These are phyloP conservation scores for Carterocephalus palaemon DNA, from an alignment of 2,888 invertebrate species.

Conservation along the genomic window DNA sequence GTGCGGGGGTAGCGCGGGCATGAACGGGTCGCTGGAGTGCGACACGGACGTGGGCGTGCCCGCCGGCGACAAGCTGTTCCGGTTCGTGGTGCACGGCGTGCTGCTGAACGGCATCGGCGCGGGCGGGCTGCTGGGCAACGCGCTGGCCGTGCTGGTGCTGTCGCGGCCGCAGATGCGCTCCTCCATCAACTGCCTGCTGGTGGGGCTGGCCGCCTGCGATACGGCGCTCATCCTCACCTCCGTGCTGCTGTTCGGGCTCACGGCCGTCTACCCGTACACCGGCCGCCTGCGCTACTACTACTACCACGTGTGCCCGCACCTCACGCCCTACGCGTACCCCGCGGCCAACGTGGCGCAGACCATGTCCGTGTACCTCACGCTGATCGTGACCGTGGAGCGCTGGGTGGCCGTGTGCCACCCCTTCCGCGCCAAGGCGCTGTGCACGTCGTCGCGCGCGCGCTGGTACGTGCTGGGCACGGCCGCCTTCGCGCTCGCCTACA, in stretches of 20 bases:
- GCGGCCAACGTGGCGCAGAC: slow-evolving; percentile 93
- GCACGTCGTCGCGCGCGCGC: slow-evolving; percentile 92
- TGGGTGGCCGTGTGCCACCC: slow-evolving; percentile 97
- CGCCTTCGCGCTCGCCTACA: slow-evolving; percentile 89
- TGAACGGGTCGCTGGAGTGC: slow-evolving; percentile 53
- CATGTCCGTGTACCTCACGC: slow-evolving; percentile 93
- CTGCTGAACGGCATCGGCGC: slow-evolving; percentile 88
- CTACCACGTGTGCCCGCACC: slow-evolving; percentile 87
- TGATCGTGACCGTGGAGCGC: slow-evolving; percentile 94
- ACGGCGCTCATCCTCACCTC: slow-evolving; percentile 93
- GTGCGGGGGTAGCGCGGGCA: slow-evolving; percentile 33
- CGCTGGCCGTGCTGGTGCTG: slow-evolving; percentile 93
- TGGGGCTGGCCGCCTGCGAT: slow-evolving; percentile 96
- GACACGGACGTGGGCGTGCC: slow-evolving; percentile 60
- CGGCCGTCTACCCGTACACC: slow-evolving; percentile 90
- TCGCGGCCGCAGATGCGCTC: slow-evolving; percentile 97
- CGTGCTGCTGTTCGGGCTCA: slow-evolving; percentile 90
- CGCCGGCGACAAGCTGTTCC: slow-evolving; percentile 79
- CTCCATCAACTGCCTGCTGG: slow-evolving; percentile 95
- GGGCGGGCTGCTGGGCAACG: slow-evolving; percentile 93
- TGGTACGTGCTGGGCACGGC: slow-evolving; percentile 91
- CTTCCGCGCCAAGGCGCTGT: slow-evolving; percentile 90
- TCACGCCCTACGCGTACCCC: slow-evolving; percentile 89
- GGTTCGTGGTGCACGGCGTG: slow-evolving; percentile 90
- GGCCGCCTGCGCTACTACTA: slow-evolving; percentile 87